These are phyloP conservation scores for Muscicapa adusta DNA, from an alignment of 2,113 vertebrate species.

Conservation along the genomic window DNA sequence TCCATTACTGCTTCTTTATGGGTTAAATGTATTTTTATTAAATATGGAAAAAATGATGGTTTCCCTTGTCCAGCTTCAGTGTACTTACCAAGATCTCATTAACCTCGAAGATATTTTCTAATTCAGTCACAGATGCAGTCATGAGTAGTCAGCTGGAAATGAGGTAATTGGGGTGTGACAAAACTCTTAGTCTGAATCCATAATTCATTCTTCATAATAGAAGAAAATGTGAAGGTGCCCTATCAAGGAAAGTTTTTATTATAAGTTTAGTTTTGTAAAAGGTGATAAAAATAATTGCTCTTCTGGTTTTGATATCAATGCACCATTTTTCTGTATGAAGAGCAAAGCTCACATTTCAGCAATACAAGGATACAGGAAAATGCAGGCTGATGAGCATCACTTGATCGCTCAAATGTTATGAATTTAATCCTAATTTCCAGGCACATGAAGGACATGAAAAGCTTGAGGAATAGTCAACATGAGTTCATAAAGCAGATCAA, in stretches of 20 bases:
- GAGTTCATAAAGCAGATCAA: not conserved
- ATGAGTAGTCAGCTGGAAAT: not conserved
- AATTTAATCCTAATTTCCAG: not conserved
- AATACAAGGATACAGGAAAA: not conserved
- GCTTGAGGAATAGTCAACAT: not conserved
- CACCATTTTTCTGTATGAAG: not conserved
- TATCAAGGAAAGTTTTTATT: not conserved
- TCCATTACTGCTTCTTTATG: not conserved
- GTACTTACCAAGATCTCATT: not conserved
- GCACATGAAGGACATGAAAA: not conserved
- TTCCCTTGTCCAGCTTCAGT: not conserved
- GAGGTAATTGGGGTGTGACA: constrained; percentile 26
- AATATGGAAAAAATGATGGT: not conserved
- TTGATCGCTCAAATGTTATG: not conserved
- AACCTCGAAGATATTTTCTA: constrained; percentile 8
- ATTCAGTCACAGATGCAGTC: constrained; percentile 12
- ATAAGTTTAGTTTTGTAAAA: not conserved
- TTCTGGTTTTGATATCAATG: not conserved
- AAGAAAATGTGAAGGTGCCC: not conserved
- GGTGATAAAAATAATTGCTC: not conserved
- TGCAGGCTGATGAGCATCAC: not conserved
- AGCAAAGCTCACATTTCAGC: not conserved
- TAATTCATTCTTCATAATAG: constrained; percentile 10
- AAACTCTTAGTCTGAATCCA: not conserved
- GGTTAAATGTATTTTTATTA: not conserved